Evolutionary conservation across 2,888 invertebrate genomes (phyloP), one percentile per base, ranked within the genome.

Genomic region (Agrochola lota): DNA sequence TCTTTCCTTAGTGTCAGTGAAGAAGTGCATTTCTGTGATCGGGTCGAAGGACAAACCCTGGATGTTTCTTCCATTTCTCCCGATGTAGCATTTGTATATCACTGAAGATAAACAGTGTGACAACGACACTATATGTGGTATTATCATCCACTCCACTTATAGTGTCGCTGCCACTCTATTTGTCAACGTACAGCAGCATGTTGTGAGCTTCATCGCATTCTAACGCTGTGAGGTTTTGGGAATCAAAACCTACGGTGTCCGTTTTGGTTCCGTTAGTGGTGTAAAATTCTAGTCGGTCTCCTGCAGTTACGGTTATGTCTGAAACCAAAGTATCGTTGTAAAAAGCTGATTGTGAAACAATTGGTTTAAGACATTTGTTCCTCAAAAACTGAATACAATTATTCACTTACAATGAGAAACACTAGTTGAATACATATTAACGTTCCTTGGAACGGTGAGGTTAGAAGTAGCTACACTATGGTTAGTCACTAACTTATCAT

Each of bases 231-330:
- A 52, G 55, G 20, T 69, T 69, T 7, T 69, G 55, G 40, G 20
- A 40, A n/a, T 55, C n/a, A 11, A 69, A 35, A 40, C 0, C n/a
- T 55, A 20, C 57, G 35, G n/a, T 12, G 5, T 17, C 35, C 17
- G 5, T 30, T 55, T 35, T n/a, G 23, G 2, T 35, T 52, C n/a
- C n/a, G n/a, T 68, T n/a, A 15, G 9, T 35, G 23, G 9, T 35
- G 17, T 69, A 55, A 55, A 55, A 69, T n/a, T 69, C 69, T 23
- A 69, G 17, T 57, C 69, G 57, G 55, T 69, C n/a, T 20, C 35
- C 55, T 40, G 0, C 11, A 40, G n/a, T 20, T 8, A 40, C 0
- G 17, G n/a, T 52, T 0, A 35, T n/a, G n/a, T 57, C 57, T 57
- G n/a, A 35, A 35, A 69, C 17, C 40, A 55, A 55, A 55, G 7